Conservation (phyloP, 2,113 vertebrate genomes). For the Electrona antarctica region DNA sequence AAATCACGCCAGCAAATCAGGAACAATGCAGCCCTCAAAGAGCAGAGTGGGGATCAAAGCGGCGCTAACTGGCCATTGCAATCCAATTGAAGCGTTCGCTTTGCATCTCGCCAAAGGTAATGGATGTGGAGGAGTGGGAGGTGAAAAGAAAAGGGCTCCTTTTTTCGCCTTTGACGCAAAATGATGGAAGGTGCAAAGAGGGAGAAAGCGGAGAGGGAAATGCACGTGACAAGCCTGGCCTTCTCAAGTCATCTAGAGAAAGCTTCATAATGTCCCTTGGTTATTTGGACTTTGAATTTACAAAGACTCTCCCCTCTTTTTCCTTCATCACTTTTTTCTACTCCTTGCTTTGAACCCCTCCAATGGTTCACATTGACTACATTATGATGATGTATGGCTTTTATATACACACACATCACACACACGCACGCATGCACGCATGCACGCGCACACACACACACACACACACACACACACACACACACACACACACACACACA, state of each 20-base stretch:
- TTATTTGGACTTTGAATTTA: constrained; percentile 77
- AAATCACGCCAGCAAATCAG: constrained; percentile 80
- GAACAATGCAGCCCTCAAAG: constrained; percentile 80
- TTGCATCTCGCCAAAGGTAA: constrained; percentile 81
- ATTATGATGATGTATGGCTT: constrained; percentile 75
- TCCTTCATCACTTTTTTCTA: constrained; percentile 30
- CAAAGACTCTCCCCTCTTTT: constrained; percentile 53
- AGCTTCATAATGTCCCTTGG: constrained; percentile 71
- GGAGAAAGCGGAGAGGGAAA: constrained; percentile 49
- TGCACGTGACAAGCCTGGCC: constrained; percentile 61
- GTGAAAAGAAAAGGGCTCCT: constrained; percentile 68
- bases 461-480: too few species aligned
- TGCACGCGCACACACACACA: too few species aligned
- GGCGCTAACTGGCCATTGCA: constrained; percentile 81
- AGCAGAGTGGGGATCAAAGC: constrained; percentile 80
- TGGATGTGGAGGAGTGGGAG: constrained; percentile 75
- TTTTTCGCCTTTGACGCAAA: constrained; percentile 70
- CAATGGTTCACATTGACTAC: constrained; percentile 54
- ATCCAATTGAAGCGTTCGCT: constrained; percentile 85
- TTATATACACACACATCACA: too few species aligned
- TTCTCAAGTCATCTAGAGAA: constrained; percentile 69
- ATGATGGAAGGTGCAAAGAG: constrained; percentile 71
- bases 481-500: too few species aligned
- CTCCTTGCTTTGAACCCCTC: constrained; percentile 69
- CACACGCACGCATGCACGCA: too few species aligned